A percentile compares a stretch with the other conserved stretches of the same genome.
Evolutionary conservation across 2,888 invertebrate species (phyloP).

Genomic region (Liposcelis brunnea): DNA sequence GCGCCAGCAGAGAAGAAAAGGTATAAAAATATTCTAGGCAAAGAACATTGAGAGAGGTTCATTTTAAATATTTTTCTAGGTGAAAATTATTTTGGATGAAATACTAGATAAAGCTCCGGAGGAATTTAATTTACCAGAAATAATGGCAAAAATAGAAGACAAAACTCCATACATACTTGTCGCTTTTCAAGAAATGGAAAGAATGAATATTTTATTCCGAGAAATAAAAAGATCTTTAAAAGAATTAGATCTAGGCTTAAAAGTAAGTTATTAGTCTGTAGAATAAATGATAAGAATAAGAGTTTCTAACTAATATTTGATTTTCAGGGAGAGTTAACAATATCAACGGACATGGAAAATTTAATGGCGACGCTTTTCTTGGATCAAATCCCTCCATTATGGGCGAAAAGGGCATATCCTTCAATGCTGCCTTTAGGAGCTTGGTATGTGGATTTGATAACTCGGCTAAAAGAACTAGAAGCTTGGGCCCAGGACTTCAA

Average conservation of each 20-base stretch:
- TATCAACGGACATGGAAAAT: conserved; percentile 81
- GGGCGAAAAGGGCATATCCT: conserved; percentile 79
- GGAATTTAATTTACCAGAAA: conserved; percentile 68
- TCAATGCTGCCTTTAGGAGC: conserved; percentile 63
- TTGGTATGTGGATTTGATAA: conserved; percentile 76
- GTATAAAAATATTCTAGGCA: conserved; percentile 24
- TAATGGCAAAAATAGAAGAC: conserved; percentile 75
- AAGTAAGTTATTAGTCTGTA: conserved; percentile 36
- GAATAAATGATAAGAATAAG: background rate
- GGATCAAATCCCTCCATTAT: conserved; percentile 73
- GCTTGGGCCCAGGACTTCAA: conserved; percentile 77
- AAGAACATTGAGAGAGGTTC: background rate
- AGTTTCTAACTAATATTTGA: background rate
- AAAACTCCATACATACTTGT: conserved; percentile 83
- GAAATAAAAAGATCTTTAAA: conserved; percentile 66
- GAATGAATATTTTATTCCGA: conserved; percentile 75
- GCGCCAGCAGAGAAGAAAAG: conserved; percentile 65
- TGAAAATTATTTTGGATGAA: conserved; percentile 62
- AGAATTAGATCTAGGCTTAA: conserved; percentile 76
- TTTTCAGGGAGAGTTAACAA: conserved; percentile 72
- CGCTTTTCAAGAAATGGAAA: conserved; percentile 82
- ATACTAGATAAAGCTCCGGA: conserved; percentile 76
- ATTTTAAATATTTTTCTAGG: conserved; percentile 27
- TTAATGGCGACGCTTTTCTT: conserved; percentile 71
- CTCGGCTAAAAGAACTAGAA: conserved; percentile 63